Percentiles rank a stretch among this genome's conserved stretches.
Conservation (phyloP, 2,113 vertebrate species). For the Erythrolamprus reginae region DNA sequence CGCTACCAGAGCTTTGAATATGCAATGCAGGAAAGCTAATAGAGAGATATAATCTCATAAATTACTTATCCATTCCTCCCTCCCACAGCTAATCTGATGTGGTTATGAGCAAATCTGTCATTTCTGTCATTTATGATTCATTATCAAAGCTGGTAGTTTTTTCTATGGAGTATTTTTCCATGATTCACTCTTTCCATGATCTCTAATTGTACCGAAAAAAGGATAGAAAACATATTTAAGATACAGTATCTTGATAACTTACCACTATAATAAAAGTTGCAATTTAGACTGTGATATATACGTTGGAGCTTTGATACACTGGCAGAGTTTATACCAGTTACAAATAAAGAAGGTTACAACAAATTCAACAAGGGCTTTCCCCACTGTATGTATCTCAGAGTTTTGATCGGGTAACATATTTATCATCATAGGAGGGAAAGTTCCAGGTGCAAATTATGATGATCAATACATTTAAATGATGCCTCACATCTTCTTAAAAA, state of each 20-base stretch:
- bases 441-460: conserved; percentile 49
- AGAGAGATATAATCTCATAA: neutral
- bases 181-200: conserved; percentile 51
- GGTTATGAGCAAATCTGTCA: conserved; percentile 47
- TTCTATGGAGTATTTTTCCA: conserved; percentile 47
- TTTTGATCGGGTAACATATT: conserved; percentile 45
- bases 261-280: conserved; percentile 25
- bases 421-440: conserved; percentile 54
- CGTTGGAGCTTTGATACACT: conserved; percentile 60
- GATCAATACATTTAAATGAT: conserved; percentile 35
- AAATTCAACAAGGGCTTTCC: conserved; percentile 24
- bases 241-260: conserved; percentile 61
- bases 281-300: conserved; percentile 63
- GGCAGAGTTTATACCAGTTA: conserved; percentile 17
- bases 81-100: conserved; percentile 47
- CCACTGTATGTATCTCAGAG: conserved; percentile 32
- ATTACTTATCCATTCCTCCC: conserved; percentile 40
- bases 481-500: conserved; percentile 46
- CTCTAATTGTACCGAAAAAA: conserved; percentile 66
- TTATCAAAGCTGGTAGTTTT: conserved; percentile 51
- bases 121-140: conserved; percentile 51
- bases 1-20: neutral
- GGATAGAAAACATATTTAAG: conserved; percentile 66
- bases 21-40: neutral
- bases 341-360: conserved; percentile 28